phyloP scores from a whole-genome alignment of 2,797 vertebrate species.

The Anas capensis region DNA sequence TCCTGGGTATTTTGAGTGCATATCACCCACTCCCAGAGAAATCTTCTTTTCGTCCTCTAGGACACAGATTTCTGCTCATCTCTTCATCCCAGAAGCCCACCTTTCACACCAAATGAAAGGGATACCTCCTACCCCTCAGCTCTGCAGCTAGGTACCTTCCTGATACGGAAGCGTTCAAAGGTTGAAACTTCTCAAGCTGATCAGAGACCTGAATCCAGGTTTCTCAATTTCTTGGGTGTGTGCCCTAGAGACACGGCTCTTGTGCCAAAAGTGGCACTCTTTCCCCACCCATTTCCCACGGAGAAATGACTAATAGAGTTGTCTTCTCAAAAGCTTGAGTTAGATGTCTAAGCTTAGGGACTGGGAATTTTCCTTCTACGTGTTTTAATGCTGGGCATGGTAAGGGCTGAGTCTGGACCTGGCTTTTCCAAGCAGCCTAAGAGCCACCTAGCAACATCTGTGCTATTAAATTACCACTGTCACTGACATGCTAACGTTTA shows the following conservation, averaged over 20 bases:
- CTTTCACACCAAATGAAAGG: neutral
- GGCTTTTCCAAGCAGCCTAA: neutral
- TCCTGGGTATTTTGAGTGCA: neutral
- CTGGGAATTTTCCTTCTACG: neutral
- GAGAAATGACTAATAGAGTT: neutral
- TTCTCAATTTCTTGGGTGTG: neutral
- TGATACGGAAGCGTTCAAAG: neutral
- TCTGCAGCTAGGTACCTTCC: neutral
- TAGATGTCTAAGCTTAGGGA: neutral
- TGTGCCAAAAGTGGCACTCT: neutral
- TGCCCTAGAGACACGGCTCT: neutral
- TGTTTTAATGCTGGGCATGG: neutral
- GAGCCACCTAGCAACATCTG: neutral
- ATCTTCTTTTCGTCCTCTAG: neutral
- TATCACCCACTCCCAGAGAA: neutral
- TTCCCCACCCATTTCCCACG: neutral
- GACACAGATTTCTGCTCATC: neutral
- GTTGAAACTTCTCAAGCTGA: neutral
- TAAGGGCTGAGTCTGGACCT: neutral
- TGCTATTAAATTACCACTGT: neutral
- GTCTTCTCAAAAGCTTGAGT: neutral
- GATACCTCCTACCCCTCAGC: neutral
- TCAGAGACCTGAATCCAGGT: neutral
- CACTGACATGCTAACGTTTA: neutral
- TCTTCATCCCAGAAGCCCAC: neutral